Evolutionary conservation across 2,888 invertebrate species (phyloP).

Genomic region (Metopia argyrocephala): DNA sequence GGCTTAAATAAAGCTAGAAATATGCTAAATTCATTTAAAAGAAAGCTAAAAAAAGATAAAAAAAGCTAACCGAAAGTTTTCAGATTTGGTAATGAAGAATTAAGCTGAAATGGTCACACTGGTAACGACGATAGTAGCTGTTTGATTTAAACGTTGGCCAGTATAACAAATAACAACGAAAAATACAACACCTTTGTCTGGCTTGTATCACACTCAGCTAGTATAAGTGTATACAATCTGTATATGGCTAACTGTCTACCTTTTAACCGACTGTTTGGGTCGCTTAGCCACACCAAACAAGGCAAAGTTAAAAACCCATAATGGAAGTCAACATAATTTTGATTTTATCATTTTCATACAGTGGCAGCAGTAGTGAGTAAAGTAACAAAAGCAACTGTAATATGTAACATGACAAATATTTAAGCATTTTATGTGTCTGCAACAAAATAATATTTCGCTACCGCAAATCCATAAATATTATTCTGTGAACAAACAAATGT

Average conservation of each 20-base stretch:
- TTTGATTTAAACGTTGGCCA: conserved; percentile 56
- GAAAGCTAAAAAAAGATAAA: no score
- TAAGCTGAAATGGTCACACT: no score
- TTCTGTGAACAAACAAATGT: no score
- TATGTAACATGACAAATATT: no score
- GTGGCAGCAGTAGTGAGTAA: no score
- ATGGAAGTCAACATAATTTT: conserved; percentile 61
- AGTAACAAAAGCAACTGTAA: conserved; percentile 10
- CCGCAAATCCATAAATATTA: conserved; percentile 24
- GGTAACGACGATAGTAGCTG: conserved; percentile 29
- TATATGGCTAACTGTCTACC: conserved; percentile 17
- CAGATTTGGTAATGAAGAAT: no score
- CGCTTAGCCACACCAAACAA: conserved; percentile 66
- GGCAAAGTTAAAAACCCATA: conserved; percentile 59
- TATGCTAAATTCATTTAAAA: no score
- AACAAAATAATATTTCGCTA: conserved; percentile 6
- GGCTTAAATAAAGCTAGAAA: no score
- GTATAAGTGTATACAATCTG: no score
- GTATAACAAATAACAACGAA: conserved; percentile 57
- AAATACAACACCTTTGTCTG: conserved; percentile 16
- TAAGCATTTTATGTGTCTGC: neutral
- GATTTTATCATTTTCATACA: conserved; percentile 53
- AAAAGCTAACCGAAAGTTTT: no score
- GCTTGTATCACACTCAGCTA: neutral
- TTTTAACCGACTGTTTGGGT: conserved; percentile 65